Evolutionary conservation across 1,140 invertebrate species (phyloP).

Genomic region (Tetragonula clypearis): DNA sequence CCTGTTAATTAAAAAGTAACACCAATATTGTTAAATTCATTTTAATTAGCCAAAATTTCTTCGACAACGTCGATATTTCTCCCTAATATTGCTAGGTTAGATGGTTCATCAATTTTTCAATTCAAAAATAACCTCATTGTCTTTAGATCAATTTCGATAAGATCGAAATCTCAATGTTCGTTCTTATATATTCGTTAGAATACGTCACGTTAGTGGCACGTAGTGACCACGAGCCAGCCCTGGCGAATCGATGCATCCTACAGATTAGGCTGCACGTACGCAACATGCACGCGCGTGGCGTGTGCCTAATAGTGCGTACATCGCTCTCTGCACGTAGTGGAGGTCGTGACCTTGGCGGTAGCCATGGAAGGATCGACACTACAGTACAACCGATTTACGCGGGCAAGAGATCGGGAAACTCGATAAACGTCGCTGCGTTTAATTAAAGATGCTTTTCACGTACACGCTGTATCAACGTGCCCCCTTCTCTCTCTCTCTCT

Average conservation of each 20-base stretch:
- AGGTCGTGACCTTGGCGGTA: constrained; percentile 53
- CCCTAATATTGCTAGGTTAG: too few relatives aligned
- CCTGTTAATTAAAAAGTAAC: not conserved
- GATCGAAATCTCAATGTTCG: too few relatives aligned
- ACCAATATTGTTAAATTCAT: accelerated
- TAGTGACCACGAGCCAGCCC: constrained; percentile 37
- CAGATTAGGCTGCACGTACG: constrained; percentile 53
- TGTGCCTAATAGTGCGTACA: constrained; percentile 56
- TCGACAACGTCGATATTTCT: too few relatives aligned
- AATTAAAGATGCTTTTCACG: constrained; percentile 30
- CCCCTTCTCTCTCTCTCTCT: not conserved
- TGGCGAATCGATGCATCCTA: constrained; percentile 44
- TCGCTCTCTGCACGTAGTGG: constrained; percentile 34
- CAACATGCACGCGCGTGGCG: constrained; percentile 50
- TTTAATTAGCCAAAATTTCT: too few relatives aligned
- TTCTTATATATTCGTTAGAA: too few relatives aligned
- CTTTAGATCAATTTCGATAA: too few relatives aligned
- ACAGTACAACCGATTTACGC: constrained; percentile 24
- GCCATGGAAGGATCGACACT: constrained; percentile 31
- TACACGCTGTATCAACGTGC: not conserved
- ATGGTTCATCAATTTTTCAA: too few relatives aligned
- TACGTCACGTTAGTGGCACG: constrained; percentile 29
- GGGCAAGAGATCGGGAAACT: constrained; percentile 19
- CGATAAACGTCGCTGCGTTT: constrained; percentile 13
- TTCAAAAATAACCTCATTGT: too few relatives aligned